Evolutionary conservation across 2,797 vertebrate genomes (phyloP).

Genomic region (Garrulus glandarius): DNA sequence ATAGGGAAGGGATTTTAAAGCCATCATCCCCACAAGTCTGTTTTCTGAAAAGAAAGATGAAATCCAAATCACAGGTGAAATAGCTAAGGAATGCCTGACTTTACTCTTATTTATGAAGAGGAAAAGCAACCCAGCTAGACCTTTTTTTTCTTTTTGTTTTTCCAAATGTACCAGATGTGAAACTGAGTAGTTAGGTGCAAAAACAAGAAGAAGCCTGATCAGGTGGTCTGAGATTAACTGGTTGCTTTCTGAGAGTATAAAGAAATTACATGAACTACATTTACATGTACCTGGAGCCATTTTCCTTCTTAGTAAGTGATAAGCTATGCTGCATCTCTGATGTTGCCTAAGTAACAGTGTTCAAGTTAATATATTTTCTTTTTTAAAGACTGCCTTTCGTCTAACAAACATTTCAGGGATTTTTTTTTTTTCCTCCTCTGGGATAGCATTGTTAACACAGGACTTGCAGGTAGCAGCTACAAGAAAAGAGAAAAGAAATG

Average conservation of each 20-base stretch:
- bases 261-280: not conserved
- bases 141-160: not conserved
- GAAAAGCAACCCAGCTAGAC: not conserved
- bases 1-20: constrained; percentile 12
- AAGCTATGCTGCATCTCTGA: not conserved
- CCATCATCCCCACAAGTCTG: not conserved
- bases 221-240: not conserved
- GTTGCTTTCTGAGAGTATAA: not conserved
- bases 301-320: not conserved
- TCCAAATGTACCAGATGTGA: not conserved
- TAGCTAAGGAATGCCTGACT: not conserved
- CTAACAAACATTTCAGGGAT: not conserved
- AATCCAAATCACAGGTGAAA: not conserved
- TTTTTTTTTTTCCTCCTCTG: no score
- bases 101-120: not conserved
- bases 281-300: not conserved
- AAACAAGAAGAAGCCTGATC: not conserved
- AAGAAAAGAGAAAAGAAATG: not conserved
- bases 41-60: not conserved
- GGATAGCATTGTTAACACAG: not conserved
- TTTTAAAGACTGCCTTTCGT: not conserved
- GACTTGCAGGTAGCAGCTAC: not conserved
- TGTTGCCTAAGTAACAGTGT: not conserved
- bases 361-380: not conserved
- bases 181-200: not conserved